Evolutionary conservation across 2,888 invertebrate species (phyloP).

Genomic region (Pharmacophagus antenor): DNA sequence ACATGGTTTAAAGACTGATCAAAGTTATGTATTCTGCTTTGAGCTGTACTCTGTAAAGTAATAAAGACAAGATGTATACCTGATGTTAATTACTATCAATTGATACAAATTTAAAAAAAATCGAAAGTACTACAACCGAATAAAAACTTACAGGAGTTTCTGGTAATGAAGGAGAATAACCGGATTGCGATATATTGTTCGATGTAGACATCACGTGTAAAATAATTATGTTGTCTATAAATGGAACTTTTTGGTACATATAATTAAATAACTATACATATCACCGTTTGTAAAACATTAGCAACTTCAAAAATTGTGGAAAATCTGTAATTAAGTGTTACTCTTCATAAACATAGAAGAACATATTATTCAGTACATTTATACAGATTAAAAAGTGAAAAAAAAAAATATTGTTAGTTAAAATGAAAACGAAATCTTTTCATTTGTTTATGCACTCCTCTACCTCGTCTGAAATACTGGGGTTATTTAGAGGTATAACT

Average conservation of each 20-base stretch:
- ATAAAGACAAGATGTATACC: background rate
- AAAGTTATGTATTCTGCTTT: constrained; percentile 59
- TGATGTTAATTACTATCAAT: background rate
- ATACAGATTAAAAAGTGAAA: too few species aligned
- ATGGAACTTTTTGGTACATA: background rate
- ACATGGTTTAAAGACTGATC: constrained; percentile 76
- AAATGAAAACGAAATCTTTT: too few species aligned
- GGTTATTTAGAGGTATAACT: too few species aligned
- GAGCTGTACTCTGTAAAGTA: constrained; percentile 51
- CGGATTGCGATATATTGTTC: constrained; percentile 70
- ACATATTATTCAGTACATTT: too few species aligned
- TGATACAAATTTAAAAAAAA: background rate
- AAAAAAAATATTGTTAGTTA: too few species aligned
- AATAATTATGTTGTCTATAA: background rate
- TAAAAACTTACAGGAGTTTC: constrained; percentile 62
- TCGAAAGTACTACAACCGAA: background rate
- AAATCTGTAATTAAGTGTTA: too few species aligned
- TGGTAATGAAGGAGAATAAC: constrained; percentile 68
- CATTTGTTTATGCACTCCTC: too few species aligned
- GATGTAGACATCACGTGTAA: constrained; percentile 68
- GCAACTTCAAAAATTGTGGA: too few species aligned
- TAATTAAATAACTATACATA: too few species aligned
- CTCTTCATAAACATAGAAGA: too few species aligned
- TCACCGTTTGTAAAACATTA: background rate
- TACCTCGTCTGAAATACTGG: too few species aligned